Evolutionary conservation across 2,113 vertebrate species (phyloP), one percentile per base, ranked within the genome.

Genomic region (Sprattus sprattus): DNA sequence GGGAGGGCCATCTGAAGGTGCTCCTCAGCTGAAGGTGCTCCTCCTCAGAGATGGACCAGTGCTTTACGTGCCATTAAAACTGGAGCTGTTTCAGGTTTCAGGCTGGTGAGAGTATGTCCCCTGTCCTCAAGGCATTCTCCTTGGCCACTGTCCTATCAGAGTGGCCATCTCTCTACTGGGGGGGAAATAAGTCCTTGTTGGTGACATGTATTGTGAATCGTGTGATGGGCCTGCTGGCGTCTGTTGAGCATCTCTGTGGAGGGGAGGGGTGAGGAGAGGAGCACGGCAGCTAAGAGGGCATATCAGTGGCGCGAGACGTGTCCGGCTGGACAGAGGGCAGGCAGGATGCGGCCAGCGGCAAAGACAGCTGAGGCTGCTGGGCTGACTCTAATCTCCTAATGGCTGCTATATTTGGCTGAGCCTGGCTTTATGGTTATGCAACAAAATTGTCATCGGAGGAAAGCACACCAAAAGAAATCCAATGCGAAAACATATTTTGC

Each of bases 361-460:
- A 89, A 90, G 89, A 91, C 92, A 87, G 86, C 86, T 88, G 84
- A 86, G 91, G 88, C 87, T 86, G 88, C 80, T 82, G 52, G 71
- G 89, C 92, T 46, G 46, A 82, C 90, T 93, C 92, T 94, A 94
- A 95, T 94, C 93, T 94, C 88, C 89, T 94, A 92, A 93, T 94
- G 91, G 90, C 81, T 91, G 91, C 94, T 95, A 95, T 95, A 93
- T 95, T 94, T 94, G 93, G 93, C 91, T 91, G 89, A 84, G 89
- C 88, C 71, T 87, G 90, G 89, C 91, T 91, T 89, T 87, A 86
- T 89, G 83, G 87, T 95, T 95, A 91, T 60, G 60, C 92, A 95
- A 95, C 86, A 75, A 85, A 85, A 10, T 78, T 39, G 89, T 88
- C 91, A 89, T 85, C 32, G 13, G 71, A 15, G 71, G 28, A 78